Evolutionary conservation across 2,888 invertebrate genomes (phyloP).

Genomic region (Epinotia nisella): DNA sequence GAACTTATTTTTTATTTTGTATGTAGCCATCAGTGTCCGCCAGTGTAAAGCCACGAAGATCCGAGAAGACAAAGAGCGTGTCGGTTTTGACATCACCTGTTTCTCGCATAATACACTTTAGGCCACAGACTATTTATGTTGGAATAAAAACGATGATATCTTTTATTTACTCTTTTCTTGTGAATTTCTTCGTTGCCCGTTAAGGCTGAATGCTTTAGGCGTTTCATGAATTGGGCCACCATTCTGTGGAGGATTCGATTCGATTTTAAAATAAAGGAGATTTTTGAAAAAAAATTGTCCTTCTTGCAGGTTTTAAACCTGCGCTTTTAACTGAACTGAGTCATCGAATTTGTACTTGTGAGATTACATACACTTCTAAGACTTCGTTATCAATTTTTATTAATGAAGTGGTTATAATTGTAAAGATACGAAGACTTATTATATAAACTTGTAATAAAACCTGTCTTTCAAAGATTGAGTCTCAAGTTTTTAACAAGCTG

Average conservation of each 20-base stretch:
- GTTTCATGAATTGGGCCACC: neutral
- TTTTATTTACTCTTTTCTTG: conserved; percentile 23
- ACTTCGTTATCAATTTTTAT: no score
- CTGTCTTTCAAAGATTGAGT: neutral
- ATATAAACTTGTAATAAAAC: neutral
- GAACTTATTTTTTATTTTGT: conserved; percentile 22
- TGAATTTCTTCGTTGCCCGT: conserved; percentile 3
- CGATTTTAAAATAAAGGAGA: neutral
- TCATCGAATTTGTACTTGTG: no score
- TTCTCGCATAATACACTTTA: conserved; percentile 46
- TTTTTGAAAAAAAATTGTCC: no score
- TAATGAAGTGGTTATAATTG: no score
- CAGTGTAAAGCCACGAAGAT: conserved; percentile 47
- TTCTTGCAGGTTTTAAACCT: no score
- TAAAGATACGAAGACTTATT: neutral
- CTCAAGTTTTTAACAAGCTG: neutral
- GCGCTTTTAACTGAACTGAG: no score
- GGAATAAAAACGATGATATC: conserved; percentile 22
- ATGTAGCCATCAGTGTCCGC: conserved; percentile 43
- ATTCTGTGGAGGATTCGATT: neutral
- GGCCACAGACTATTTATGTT: conserved; percentile 33
- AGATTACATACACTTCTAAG: no score
- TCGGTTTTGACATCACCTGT: conserved; percentile 55
- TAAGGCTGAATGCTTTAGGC: conserved; percentile 21
- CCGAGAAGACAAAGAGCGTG: conserved; percentile 51